phyloP scores from a whole-genome alignment of 2,113 vertebrate species.

The Limnothrissa miodon region DNA sequence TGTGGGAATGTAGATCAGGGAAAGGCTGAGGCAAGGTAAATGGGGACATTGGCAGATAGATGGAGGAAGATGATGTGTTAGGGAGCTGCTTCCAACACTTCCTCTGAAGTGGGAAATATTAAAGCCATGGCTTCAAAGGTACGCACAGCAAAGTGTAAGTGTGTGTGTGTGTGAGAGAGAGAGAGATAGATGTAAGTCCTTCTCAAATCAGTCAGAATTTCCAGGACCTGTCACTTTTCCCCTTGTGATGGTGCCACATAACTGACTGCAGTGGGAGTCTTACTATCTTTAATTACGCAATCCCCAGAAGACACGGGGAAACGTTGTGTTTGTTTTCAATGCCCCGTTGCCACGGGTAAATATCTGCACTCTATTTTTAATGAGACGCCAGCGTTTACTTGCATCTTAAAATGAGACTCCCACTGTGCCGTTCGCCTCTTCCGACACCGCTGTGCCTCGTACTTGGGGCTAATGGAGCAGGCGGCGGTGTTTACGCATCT shows the following conservation, averaged over 20 bases:
- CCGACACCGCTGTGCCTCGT: not conserved
- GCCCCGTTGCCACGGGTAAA: not conserved
- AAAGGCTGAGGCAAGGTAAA: not conserved
- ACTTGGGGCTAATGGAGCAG: not conserved
- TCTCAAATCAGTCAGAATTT: not conserved
- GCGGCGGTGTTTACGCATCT: not conserved
- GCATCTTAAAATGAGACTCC: not conserved
- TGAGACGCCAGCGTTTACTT: not conserved
- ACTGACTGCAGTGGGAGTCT: not conserved
- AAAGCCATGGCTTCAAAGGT: not conserved
- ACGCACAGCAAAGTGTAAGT: not conserved
- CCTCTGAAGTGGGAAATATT: not conserved
- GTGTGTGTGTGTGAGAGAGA: not conserved
- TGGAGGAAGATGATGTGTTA: not conserved
- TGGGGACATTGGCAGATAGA: not conserved
- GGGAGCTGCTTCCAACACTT: not conserved
- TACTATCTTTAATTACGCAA: not conserved
- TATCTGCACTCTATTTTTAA: constrained; percentile 8
- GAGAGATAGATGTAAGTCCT: not conserved
- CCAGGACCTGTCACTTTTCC: not conserved
- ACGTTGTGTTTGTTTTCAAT: not conserved
- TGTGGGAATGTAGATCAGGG: not conserved
- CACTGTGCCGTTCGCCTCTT: not conserved
- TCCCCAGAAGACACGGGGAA: not conserved
- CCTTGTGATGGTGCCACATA: not conserved